A percentile compares a stretch with the other conserved stretches of the same genome.
phyloP scores from a whole-genome alignment of 2,888 invertebrate species.

The Colletes collaris region DNA sequence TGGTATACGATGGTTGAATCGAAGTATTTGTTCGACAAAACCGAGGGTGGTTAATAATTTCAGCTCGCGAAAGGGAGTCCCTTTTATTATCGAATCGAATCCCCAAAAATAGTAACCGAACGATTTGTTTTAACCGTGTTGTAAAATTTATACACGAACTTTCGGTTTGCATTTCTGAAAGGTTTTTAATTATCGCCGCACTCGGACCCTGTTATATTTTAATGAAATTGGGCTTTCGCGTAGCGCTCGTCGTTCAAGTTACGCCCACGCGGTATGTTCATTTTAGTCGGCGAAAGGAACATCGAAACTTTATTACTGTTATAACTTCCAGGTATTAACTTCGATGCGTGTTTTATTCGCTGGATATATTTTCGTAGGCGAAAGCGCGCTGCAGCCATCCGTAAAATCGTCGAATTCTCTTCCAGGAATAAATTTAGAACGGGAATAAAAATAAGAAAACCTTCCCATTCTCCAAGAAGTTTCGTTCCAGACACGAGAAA shows the following conservation, averaged over 20 bases:
- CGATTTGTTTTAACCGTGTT: no score
- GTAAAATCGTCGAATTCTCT: not conserved
- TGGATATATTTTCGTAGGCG: not conserved
- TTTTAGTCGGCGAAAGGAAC: not conserved
- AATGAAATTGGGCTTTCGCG: not conserved
- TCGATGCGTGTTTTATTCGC: constrained; percentile 2
- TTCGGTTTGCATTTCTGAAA: no score
- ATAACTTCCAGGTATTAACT: constrained; percentile 14
- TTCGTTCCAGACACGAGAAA: no score
- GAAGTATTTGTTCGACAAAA: no score
- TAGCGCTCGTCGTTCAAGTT: not conserved
- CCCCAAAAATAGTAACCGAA: no score
- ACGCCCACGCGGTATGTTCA: not conserved
- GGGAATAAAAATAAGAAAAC: no score
- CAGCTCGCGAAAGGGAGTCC: no score
- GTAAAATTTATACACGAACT: no score
- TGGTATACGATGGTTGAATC: no score
- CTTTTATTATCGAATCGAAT: no score
- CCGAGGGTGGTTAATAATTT: no score
- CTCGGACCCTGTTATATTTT: not conserved
- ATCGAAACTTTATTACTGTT: constrained; percentile 10
- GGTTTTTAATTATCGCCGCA: not conserved
- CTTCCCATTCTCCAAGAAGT: no score
- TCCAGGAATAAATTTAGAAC: not conserved
- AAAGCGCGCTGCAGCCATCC: not conserved